These are phyloP conservation scores for Aethes cnicana DNA, from an alignment of 2,888 invertebrate genomes.

Conservation along the genomic window DNA sequence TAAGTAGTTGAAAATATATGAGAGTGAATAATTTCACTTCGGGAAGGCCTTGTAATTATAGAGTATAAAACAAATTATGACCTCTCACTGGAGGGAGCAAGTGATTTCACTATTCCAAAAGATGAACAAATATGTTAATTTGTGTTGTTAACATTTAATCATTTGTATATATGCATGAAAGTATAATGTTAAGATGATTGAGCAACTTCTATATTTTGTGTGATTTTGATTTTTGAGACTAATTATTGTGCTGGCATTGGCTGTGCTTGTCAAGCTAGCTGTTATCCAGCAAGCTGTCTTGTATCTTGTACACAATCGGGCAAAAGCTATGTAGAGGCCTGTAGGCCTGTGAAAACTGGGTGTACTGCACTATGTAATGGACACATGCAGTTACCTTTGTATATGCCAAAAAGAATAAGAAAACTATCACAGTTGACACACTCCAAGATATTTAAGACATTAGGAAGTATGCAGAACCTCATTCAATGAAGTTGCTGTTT, in stretches of 20 bases:
- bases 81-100: slow-evolving; percentile 50
- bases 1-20: slow-evolving; percentile 66
- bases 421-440: neutral
- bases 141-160: slow-evolving; percentile 43
- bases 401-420: neutral
- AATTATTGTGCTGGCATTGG: slow-evolving; percentile 42
- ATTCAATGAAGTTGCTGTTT: too few relatives aligned
- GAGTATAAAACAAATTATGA: slow-evolving; percentile 52
- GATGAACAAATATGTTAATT: slow-evolving; percentile 65
- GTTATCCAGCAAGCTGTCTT: neutral
- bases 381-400: slow-evolving; percentile 3
- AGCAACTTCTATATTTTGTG: slow-evolving; percentile 35
- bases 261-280: slow-evolving; percentile 40
- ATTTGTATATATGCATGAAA: slow-evolving; percentile 51
- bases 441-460: too few relatives aligned
- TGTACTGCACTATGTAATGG: neutral
- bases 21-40: slow-evolving; percentile 51
- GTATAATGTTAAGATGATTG: slow-evolving; percentile 44
- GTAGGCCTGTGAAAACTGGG: neutral
- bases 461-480: too few relatives aligned
- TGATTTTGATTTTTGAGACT: slow-evolving; percentile 41
- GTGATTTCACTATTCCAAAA: slow-evolving; percentile 73
- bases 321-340: neutral
- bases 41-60: slow-evolving; percentile 56
- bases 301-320: neutral